These are phyloP conservation scores for Parnassius apollo DNA, from an alignment of 2,888 invertebrate genomes.

Conservation along the genomic window DNA sequence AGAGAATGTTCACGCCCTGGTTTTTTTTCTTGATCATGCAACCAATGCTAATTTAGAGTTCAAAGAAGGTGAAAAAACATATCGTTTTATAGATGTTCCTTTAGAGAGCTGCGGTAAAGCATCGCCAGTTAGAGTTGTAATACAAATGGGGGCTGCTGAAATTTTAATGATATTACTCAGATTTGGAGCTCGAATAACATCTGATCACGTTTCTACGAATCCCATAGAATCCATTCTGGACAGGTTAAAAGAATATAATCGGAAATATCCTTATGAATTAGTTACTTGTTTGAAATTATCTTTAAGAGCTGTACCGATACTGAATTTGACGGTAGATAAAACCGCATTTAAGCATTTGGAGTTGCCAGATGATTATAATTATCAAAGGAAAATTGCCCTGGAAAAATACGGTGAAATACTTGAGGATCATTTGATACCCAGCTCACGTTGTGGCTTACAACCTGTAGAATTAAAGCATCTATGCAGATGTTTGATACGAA, in stretches of 20 bases:
- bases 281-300: slow-evolving; percentile 85
- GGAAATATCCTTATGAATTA: slow-evolving; percentile 85
- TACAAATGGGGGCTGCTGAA: slow-evolving; percentile 88
- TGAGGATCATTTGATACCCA: slow-evolving; percentile 81
- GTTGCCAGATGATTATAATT: slow-evolving; percentile 68
- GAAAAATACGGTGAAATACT: slow-evolving; percentile 76
- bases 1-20: slow-evolving; percentile 88
- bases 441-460: slow-evolving; percentile 80
- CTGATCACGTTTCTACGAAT: slow-evolving; percentile 81
- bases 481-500: slow-evolving; percentile 86
- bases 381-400: slow-evolving; percentile 62
- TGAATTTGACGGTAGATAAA: slow-evolving; percentile 74
- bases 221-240: slow-evolving; percentile 84
- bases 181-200: slow-evolving; percentile 69
- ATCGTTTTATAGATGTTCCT: slow-evolving; percentile 88
- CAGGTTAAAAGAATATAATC: slow-evolving; percentile 82
- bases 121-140: slow-evolving; percentile 86
- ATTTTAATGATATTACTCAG: slow-evolving; percentile 87
- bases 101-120: slow-evolving; percentile 90
- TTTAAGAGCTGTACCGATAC: slow-evolving; percentile 83
- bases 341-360: slow-evolving; percentile 52
- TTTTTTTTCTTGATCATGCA: slow-evolving; percentile 90
- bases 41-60: slow-evolving; percentile 84
- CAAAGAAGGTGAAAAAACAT: slow-evolving; percentile 51
- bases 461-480: slow-evolving; percentile 89